Evolutionary conservation across 2,113 vertebrate genomes (phyloP), one percentile per base, ranked within the genome.

Genomic region (Gavialis gangeticus): DNA sequence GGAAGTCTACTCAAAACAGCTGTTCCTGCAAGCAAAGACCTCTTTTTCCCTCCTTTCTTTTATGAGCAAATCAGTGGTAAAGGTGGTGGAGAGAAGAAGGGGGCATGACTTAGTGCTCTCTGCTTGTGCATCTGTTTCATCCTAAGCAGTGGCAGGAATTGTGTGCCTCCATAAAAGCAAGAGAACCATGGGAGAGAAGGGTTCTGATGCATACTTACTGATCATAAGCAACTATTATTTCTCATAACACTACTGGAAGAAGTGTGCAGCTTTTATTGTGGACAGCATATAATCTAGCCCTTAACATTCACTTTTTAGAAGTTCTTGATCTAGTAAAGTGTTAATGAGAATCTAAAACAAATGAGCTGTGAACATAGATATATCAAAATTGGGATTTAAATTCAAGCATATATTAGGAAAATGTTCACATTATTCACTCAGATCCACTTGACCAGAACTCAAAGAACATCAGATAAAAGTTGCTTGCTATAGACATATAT

Each of bases 261-360:
- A 13, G 22, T 30, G 22, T 24, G 46, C 4, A 69, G 18, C 63
- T 19, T 87, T 78, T 56, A 67, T 0, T 18, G 14, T 4, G 80
- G 56, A 75, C 88, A 73, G 12, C 27, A 58, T 3, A 76, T 1
- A 4, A 57, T 1, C 54, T 64, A 83, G 16, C 17, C 12, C 80
- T 4, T n/a, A 75, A 69, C 55, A 89, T 62, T 79, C 16, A 22
- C n/a, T 87, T 88, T 89, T 81, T 59, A 54, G 10, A 79, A 24
- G 3, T 84, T 92, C 17, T 4, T 2, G 0, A 0, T 69, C 0
- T 73, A 0, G 2, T 2, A 62, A n/a, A 80, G n/a, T 64, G 79
- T 5, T 46, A 73, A 76, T 15, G 80, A 71, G 30, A 57, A 93
- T 24, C 5, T 30, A 87, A 91, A 3, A 46, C 21, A 46, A 73